Evolutionary conservation across 92 coral and sea anemone genomes (phyloP), one percentile per base, ranked within the genome.

Genomic region (Heteractis magnifica): DNA sequence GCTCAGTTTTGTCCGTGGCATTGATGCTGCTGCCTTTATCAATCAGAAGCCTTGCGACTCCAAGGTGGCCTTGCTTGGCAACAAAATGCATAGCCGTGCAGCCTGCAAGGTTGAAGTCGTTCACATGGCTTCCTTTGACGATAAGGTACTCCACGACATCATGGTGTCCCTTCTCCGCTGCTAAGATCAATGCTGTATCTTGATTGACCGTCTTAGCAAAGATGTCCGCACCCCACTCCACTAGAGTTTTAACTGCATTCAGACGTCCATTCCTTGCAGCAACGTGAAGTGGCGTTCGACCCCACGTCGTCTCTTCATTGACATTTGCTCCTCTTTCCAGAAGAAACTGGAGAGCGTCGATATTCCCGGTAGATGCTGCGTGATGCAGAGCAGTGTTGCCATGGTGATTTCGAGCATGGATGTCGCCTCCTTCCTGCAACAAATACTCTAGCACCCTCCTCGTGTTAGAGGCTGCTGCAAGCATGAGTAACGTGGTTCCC

Each of bases 291-390:
- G 93, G 91, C 56, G 89, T 90, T 72, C 87, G 72, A 15, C 91
- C 93, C 93, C 93, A 90, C 0, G 91, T 90, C 55, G 93, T 84
- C n/a, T 87, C 84, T 73, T 77, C 78, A 72, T 90, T 82, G 5
- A 90, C 93, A 77, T 76, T 62, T n/a, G 87, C 86, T 44, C 93
- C 93, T 85, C 76, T 78, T 56, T 77, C 82, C 10, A 90, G 82
- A 41, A 90, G 80, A 51, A 83, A 87, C 34, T 19, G 65, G 10
- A 87, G 82, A 1, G 82, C 77, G 49, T 84, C 91, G 55, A 71
- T 85, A 59, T 87, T 90, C 49, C 93, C 93, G 13, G 91, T 89
- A n/a, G 84, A 76, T 6, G 91, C 86, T 1, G 93, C 93, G 59
- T 81, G 85, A 78, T 90, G 93, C 0, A 90, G 89, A 1, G 89